phyloP scores from a whole-genome alignment of 2,888 invertebrate species.

The Drosophila robusta region DNA sequence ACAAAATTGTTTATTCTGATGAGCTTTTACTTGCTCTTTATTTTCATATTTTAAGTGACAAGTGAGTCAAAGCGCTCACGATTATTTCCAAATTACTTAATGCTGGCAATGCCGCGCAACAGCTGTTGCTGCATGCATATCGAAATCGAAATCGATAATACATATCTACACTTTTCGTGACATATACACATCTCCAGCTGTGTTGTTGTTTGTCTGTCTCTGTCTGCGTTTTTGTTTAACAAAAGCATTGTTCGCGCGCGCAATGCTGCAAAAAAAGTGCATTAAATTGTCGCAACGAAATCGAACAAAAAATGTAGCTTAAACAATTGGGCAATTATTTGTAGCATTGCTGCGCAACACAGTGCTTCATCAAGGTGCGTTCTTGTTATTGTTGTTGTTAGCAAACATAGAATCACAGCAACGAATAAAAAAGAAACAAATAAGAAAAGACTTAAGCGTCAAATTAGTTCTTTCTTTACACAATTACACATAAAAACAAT shows the following conservation, averaged over 20 bases:
- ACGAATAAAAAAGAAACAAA: conserved; percentile 17
- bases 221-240: conserved; percentile 65
- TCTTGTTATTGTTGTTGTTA: conserved; percentile 34
- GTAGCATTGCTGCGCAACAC: conserved; percentile 58
- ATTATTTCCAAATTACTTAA: background rate
- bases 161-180: conserved; percentile 11
- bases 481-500: conserved; percentile 9
- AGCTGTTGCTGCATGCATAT: conserved; percentile 33
- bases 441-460: conserved; percentile 6
- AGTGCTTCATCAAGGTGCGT: conserved; percentile 53
- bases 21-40: background rate
- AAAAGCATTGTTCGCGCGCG: conserved; percentile 77
- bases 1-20: background rate
- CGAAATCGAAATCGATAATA: conserved; percentile 32
- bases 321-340: conserved; percentile 29
- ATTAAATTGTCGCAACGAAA: conserved; percentile 36
- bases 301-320: conserved; percentile 59
- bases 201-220: conserved; percentile 73
- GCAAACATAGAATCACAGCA: conserved; percentile 44
- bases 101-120: conserved; percentile 37
- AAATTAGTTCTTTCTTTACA: conserved; percentile 22
- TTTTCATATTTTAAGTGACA: background rate
- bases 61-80: background rate
- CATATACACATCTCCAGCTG: conserved; percentile 49
- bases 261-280: conserved; percentile 63